Evolutionary conservation across 2,888 invertebrate genomes (phyloP), one percentile per base, ranked within the genome.

Genomic region (Patella pellucida): DNA sequence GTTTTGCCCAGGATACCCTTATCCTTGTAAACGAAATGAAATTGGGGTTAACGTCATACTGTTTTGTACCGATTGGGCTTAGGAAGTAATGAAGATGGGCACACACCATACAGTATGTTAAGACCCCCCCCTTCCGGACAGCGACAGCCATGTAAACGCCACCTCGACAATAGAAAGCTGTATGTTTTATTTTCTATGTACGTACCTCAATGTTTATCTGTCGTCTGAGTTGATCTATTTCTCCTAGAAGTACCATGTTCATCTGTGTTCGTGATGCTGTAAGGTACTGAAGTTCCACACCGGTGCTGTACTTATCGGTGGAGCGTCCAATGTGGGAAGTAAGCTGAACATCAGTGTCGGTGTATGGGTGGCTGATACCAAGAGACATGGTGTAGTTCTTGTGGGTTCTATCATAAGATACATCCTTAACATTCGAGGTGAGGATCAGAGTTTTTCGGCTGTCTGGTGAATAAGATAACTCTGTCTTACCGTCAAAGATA

Each of bases 361-460:
- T 87, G 73, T 81, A 79, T 9, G 85, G 85, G 75, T 90, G 90
- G 1, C 77, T 77, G 16, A 88, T 41, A 27, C 84, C 85, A 69
- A 82, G 69, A 52, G 77, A 76, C 68, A 82, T 69, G 52, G 81
- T 85, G 79, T 80, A 80, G 74, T 85, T 85, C 62, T 68, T 75
- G 19, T 75, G 73, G 15, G 75, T 67, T 69, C 67, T 74, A 68
- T 69, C 54, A 15, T 51, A 69, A 15, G 82, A 79, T 27, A 75
- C 75, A 77, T 82, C 79, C 52, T 78, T 76, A 54, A 82, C 51
- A 54, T 76, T 76, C 3, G 85, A 83, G 31, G 81, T 82, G 31
- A 88, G 27, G 11, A 82, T 81, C 19, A 88, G 74, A 11, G 83
- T 84, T 76, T 86, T 86, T n/a, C 81, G 73, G 9, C 75, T 52